These are phyloP conservation scores for Cygnus atratus DNA, from an alignment of 2,113 vertebrate species.

Conservation along the genomic window DNA sequence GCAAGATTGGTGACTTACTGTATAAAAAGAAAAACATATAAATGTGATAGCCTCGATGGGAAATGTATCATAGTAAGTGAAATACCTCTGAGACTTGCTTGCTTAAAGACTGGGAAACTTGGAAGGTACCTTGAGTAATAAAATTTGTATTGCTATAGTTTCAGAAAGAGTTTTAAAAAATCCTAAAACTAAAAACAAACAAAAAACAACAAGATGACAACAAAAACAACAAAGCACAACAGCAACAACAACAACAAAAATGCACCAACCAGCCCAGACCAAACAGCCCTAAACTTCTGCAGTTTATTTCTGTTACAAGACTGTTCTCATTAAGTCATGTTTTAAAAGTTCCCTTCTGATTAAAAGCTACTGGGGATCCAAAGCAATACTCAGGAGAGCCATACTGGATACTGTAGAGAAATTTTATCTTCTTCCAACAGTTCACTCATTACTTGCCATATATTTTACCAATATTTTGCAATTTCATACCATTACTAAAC, in stretches of 20 bases:
- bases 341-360: not conserved
- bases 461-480: conserved; percentile 53
- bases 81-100: not conserved
- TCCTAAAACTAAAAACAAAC: not conserved
- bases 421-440: not conserved
- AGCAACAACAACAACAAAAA: not conserved
- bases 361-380: not conserved
- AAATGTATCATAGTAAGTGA: not conserved
- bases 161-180: not conserved
- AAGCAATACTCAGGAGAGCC: not conserved
- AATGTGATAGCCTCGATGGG: not conserved
- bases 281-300: not conserved
- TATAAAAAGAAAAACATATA: not conserved
- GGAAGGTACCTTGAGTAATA: not conserved
- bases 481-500: not conserved
- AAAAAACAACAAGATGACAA: not conserved
- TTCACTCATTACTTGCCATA: not conserved
- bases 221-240: not conserved
- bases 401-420: not conserved
- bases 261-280: not conserved
- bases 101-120: not conserved
- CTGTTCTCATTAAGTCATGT: not conserved
- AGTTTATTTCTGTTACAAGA: not conserved
- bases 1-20: not conserved
- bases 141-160: not conserved